phyloP scores from a whole-genome alignment of 2,888 invertebrate species.

The Chrysotoxum bicinctum region DNA sequence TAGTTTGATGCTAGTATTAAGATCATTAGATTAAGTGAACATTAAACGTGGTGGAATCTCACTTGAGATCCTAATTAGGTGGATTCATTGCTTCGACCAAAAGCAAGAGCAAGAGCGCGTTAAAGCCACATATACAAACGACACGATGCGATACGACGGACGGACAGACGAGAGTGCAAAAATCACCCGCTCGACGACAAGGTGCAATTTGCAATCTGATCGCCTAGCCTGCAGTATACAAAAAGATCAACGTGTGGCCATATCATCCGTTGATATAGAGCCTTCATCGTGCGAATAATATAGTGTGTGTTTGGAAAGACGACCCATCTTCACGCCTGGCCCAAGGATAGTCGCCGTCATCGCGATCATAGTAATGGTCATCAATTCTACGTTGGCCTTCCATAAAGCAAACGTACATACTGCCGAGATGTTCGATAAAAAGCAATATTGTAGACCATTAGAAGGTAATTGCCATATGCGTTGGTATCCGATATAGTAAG shows the following conservation, averaged over 20 bases:
- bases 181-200: conserved; percentile 66
- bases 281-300: conserved; percentile 57
- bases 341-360: conserved; percentile 70
- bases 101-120: conserved; percentile 23
- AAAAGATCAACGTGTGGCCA: conserved; percentile 59
- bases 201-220: conserved; percentile 72
- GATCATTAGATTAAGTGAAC: conserved; percentile 72
- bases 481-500: conserved; percentile 36
- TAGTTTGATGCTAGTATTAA: conserved; percentile 49
- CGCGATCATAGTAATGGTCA: conserved; percentile 65
- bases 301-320: conserved; percentile 55
- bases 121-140: neutral
- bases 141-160: neutral
- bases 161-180: neutral
- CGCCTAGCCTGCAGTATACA: conserved; percentile 48
- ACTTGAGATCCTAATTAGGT: conserved; percentile 70
- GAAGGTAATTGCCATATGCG: conserved; percentile 68
- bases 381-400: conserved; percentile 57
- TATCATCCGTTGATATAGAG: conserved; percentile 45
- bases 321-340: conserved; percentile 70
- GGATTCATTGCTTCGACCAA: conserved; percentile 43
- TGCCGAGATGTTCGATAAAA: conserved; percentile 63
- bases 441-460: conserved; percentile 71
- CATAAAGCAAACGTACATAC: conserved; percentile 50
- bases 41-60: conserved; percentile 72